These are phyloP conservation scores for Zeugodacus cucurbitae DNA, from an alignment of 1,140 invertebrate genomes.

Conservation along the genomic window DNA sequence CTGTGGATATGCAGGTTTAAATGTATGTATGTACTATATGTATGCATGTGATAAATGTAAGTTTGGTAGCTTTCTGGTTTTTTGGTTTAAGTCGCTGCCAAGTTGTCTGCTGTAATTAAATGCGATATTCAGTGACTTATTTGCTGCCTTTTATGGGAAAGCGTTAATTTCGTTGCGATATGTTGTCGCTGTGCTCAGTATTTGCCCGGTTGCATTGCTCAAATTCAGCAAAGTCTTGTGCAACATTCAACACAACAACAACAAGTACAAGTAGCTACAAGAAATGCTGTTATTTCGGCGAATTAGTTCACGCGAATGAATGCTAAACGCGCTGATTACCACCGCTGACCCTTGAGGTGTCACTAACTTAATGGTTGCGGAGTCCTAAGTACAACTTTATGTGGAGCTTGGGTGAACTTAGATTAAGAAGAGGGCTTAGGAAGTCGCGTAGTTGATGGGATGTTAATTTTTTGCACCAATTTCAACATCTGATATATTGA, in stretches of 20 bases:
- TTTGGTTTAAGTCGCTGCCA: not conserved
- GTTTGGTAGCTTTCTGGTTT: not conserved
- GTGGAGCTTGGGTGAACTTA: too few relatives aligned
- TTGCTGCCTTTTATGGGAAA: not conserved
- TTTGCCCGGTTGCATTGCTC: not conserved
- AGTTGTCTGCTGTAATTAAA: conserved; percentile 34
- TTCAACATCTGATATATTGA: too few relatives aligned
- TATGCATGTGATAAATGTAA: too few relatives aligned
- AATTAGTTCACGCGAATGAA: conserved; percentile 1
- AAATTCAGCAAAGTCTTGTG: conserved; percentile 12
- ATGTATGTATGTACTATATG: not conserved
- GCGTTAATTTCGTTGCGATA: conserved; percentile 30
- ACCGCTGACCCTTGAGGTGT: not conserved
- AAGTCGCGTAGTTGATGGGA: too few relatives aligned
- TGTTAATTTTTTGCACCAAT: too few relatives aligned
- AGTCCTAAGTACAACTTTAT: too few relatives aligned
- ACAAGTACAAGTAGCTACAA: too few relatives aligned
- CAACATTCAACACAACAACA: not conserved
- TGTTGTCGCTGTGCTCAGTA: not conserved
- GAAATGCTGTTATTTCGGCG: not conserved
- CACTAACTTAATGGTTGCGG: not conserved
- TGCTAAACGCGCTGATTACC: not conserved
- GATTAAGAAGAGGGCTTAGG: too few relatives aligned
- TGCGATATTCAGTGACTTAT: conserved; percentile 37
- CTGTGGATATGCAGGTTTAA: not conserved